Evolutionary conservation across 53 echinoderm and acorn worm species (phyloP).

Genomic region (Antedon mediterranea): DNA sequence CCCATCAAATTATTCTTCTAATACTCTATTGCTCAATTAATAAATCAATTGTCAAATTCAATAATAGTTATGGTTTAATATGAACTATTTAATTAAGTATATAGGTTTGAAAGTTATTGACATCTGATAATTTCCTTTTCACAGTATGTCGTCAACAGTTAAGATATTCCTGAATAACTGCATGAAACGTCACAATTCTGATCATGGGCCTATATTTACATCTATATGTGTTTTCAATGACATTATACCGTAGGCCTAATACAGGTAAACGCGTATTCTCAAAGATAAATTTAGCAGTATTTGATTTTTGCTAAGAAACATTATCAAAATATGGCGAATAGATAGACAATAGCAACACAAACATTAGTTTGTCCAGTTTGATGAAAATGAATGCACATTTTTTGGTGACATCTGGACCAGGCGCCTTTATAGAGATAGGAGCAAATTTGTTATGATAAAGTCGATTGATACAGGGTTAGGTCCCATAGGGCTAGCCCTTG

Average conservation of each 20-base stretch:
- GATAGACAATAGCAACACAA: too few relatives aligned
- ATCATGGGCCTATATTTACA: too few relatives aligned
- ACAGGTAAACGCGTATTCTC: too few relatives aligned
- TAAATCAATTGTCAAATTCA: not conserved
- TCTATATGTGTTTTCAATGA: too few relatives aligned
- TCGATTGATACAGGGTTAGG: not conserved
- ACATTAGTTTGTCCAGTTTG: too few relatives aligned
- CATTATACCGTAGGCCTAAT: too few relatives aligned
- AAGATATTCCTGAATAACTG: not conserved
- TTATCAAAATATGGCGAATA: too few relatives aligned
- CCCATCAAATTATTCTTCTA: not conserved
- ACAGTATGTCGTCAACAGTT: not conserved
- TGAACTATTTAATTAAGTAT: not conserved
- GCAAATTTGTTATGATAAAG: not conserved
- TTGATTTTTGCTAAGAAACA: too few relatives aligned
- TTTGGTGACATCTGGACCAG: not conserved
- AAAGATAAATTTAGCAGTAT: too few relatives aligned
- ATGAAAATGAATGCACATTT: not conserved
- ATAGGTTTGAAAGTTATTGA: not conserved
- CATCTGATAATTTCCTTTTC: not conserved
- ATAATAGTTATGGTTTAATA: not conserved
- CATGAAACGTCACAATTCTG: too few relatives aligned
- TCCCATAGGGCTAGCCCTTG: not conserved
- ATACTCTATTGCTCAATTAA: not conserved
- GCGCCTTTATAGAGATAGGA: not conserved